Evolutionary conservation across 2,888 invertebrate species (phyloP).

Genomic region (Peribatodes rhomboidaria): DNA sequence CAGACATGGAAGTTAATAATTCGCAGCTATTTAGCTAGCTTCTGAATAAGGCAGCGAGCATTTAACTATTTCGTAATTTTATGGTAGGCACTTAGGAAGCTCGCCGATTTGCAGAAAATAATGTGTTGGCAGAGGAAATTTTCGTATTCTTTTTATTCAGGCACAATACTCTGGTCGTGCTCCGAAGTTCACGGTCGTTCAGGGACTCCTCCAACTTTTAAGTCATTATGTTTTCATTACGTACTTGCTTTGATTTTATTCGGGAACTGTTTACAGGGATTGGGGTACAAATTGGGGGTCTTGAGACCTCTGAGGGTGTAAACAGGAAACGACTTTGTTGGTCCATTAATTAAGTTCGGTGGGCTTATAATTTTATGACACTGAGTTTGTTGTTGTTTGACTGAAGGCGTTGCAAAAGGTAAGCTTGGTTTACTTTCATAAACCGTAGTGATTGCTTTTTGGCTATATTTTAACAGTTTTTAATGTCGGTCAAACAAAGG

Average conservation of each 20-base stretch:
- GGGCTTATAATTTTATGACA: slow-evolving; percentile 29
- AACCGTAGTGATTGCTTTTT: not conserved
- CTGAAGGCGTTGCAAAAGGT: not conserved
- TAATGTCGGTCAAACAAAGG: no score
- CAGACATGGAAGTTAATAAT: slow-evolving; percentile 33
- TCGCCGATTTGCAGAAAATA: slow-evolving; percentile 34
- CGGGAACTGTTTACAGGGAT: slow-evolving; percentile 42
- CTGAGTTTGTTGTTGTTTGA: slow-evolving; percentile 14
- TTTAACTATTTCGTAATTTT: slow-evolving; percentile 39
- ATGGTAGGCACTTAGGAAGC: slow-evolving; percentile 34
- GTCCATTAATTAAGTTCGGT: slow-evolving; percentile 33
- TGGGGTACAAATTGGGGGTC: slow-evolving; percentile 36
- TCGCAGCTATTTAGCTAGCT: slow-evolving; percentile 28
- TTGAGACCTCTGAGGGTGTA: slow-evolving; percentile 34
- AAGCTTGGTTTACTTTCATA: not conserved
- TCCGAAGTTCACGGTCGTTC: slow-evolving; percentile 47
- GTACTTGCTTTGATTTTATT: slow-evolving; percentile 49
- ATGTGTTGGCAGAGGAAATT: slow-evolving; percentile 34
- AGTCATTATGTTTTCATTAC: slow-evolving; percentile 49
- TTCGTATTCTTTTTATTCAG: slow-evolving; percentile 34
- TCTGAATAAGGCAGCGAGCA: slow-evolving; percentile 36
- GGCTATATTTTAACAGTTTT: not conserved
- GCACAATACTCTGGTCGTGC: slow-evolving; percentile 31
- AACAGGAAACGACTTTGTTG: slow-evolving; percentile 39
- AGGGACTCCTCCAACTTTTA: slow-evolving; percentile 41